Conservation (phyloP, 35 echinoderm and acorn worm genomes). For the Apostichopus parvimensis region DNA sequence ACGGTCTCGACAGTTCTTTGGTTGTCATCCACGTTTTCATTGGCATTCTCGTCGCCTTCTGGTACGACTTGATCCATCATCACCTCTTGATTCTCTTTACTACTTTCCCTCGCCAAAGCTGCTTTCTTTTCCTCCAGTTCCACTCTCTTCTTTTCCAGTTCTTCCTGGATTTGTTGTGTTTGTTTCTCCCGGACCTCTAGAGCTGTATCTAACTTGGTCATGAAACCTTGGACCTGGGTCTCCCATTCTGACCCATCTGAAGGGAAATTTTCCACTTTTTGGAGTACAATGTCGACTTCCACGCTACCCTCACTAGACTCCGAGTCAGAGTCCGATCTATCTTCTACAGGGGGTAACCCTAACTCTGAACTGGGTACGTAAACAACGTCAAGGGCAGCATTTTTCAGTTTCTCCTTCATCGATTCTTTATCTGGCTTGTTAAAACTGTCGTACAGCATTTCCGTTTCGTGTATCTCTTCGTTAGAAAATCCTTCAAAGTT, state of each 20-base stretch:
- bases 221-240: constrained; percentile 73
- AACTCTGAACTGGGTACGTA: constrained; percentile 75
- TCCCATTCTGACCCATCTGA: constrained; percentile 89
- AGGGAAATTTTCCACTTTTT: constrained; percentile 72
- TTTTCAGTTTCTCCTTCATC: constrained; percentile 57
- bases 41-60: background rate
- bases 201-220: constrained; percentile 74
- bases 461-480: constrained; percentile 73
- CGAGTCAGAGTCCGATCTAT: constrained; percentile 41
- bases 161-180: constrained; percentile 17
- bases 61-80: constrained; percentile 1
- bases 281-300: constrained; percentile 65
- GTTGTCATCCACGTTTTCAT: constrained; percentile 28
- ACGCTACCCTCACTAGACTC: constrained; percentile 54
- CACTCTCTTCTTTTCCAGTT: constrained; percentile 49
- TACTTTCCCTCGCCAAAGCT: constrained; percentile 20
- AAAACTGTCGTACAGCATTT: constrained; percentile 27
- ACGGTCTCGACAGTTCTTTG: background rate
- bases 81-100: constrained; percentile 20
- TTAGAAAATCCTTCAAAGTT: constrained; percentile 69
- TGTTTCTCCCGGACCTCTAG: constrained; percentile 63
- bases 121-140: constrained; percentile 23
- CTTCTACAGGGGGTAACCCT: constrained; percentile 43
- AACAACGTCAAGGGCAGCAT: constrained; percentile 75
- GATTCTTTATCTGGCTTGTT: background rate